Conservation (phyloP, 2,113 vertebrate genomes). For the Tiliqua scincoides region DNA sequence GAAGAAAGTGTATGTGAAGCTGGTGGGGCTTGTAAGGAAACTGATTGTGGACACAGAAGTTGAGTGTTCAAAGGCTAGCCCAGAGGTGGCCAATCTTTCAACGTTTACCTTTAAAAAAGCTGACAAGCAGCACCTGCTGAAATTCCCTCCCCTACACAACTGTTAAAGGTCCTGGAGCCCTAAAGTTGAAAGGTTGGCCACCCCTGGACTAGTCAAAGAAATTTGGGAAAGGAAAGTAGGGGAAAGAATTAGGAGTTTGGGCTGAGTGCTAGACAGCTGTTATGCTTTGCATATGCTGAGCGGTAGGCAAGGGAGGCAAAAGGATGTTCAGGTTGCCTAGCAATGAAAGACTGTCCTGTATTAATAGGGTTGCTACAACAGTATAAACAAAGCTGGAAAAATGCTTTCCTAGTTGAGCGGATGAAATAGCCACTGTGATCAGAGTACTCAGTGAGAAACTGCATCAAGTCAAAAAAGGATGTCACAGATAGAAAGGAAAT, state of each 20-base stretch:
- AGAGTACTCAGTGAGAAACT: slow-evolving; percentile 38
- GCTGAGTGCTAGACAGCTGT: not conserved
- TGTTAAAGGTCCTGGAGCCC: no score
- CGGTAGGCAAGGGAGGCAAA: not conserved
- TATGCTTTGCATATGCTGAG: not conserved
- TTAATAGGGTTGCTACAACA: slow-evolving; percentile 49
- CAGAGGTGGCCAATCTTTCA: no score
- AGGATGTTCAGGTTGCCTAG: slow-evolving; percentile 1
- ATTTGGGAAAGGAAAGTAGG: not conserved
- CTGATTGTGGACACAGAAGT: not conserved
- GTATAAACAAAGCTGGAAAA: slow-evolving; percentile 59
- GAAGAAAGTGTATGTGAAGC: not conserved
- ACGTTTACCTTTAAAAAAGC: no score
- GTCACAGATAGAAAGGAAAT: slow-evolving; percentile 23
- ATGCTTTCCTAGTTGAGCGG: slow-evolving; percentile 38
- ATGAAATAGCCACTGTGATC: slow-evolving; percentile 49
- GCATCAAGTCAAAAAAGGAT: slow-evolving; percentile 37
- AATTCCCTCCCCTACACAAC: no score
- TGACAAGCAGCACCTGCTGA: no score
- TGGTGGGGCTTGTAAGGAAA: not conserved
- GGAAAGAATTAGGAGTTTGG: not conserved
- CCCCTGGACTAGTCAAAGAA: no score
- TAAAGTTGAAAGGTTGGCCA: no score
- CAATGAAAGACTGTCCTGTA: slow-evolving; percentile 50
- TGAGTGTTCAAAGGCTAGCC: no score